phyloP scores from a whole-genome alignment of 2,888 invertebrate genomes.

The Parasteatoda lunata region DNA sequence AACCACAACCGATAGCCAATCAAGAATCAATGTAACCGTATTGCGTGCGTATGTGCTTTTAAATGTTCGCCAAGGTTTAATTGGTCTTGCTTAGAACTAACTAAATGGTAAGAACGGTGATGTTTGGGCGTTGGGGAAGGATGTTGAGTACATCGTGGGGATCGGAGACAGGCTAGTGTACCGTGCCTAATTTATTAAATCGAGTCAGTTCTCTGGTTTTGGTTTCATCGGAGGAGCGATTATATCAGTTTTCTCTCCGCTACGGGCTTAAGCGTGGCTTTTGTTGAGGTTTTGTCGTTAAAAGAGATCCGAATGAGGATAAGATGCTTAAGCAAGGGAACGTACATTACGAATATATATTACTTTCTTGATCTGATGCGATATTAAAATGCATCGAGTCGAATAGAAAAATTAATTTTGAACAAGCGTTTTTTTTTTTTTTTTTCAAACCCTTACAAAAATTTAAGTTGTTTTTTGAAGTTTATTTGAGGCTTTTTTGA shows the following conservation, averaged over 20 bases:
- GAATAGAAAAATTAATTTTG: too few relatives aligned
- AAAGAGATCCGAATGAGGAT: slow-evolving; percentile 44
- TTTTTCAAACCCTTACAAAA: too few relatives aligned
- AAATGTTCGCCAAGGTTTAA: slow-evolving; percentile 44
- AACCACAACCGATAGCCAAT: slow-evolving; percentile 58
- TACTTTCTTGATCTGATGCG: slow-evolving; percentile 3
- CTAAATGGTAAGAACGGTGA: slow-evolving; percentile 7
- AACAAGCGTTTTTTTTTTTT: too few relatives aligned
- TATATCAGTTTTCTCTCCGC: neutral
- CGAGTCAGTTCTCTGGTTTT: slow-evolving; percentile 58
- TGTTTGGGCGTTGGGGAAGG: neutral
- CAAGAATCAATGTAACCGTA: slow-evolving; percentile 62
- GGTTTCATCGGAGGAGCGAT: slow-evolving; percentile 41
- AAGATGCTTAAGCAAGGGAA: slow-evolving; percentile 6
- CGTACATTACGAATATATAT: neutral
- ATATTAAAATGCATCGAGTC: neutral
- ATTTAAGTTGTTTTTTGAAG: too few relatives aligned
- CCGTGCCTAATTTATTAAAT: slow-evolving; percentile 61
- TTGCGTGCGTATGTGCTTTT: slow-evolving; percentile 51
- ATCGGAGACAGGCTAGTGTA: slow-evolving; percentile 20
- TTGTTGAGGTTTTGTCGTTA: slow-evolving; percentile 40
- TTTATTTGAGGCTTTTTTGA: too few relatives aligned
- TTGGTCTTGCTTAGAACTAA: slow-evolving; percentile 43
- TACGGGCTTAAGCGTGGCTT: slow-evolving; percentile 17
- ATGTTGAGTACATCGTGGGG: neutral